Conservation (phyloP, 2,888 invertebrate genomes). For the Parnassius mnemosyne region DNA sequence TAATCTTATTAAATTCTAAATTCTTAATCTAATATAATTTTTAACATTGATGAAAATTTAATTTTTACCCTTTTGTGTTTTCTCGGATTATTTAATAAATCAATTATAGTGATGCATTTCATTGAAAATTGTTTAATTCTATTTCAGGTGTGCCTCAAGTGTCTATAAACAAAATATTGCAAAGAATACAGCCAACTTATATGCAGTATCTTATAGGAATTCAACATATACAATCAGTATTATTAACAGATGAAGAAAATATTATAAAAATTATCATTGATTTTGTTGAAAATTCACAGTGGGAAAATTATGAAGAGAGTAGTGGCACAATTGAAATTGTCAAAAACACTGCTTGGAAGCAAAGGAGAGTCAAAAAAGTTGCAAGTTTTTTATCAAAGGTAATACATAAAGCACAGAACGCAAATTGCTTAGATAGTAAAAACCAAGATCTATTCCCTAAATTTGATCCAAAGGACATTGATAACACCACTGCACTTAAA, state of each 20-base stretch:
- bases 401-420: slow-evolving; percentile 32
- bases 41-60: no score
- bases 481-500: slow-evolving; percentile 28
- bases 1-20: no score
- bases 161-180: slow-evolving; percentile 52
- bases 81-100: no score
- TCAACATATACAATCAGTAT: slow-evolving; percentile 45
- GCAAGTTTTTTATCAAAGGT: slow-evolving; percentile 43
- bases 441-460: slow-evolving; percentile 40
- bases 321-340: slow-evolving; percentile 36
- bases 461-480: slow-evolving; percentile 31
- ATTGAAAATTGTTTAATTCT: background rate
- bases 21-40: no score
- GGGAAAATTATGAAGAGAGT: slow-evolving; percentile 42
- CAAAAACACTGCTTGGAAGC: slow-evolving; percentile 36
- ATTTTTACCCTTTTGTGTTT: no score
- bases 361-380: slow-evolving; percentile 43
- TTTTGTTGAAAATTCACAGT: slow-evolving; percentile 47
- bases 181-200: slow-evolving; percentile 58
- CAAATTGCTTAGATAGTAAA: slow-evolving; percentile 11
- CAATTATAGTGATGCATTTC: no score
- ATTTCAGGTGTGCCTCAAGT: slow-evolving; percentile 59
- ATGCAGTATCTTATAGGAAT: slow-evolving; percentile 57
- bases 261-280: slow-evolving; percentile 48
- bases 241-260: slow-evolving; percentile 45